Evolutionary conservation across 1,140 invertebrate genomes (phyloP).

Genomic region (Harlomillsia oculata): DNA sequence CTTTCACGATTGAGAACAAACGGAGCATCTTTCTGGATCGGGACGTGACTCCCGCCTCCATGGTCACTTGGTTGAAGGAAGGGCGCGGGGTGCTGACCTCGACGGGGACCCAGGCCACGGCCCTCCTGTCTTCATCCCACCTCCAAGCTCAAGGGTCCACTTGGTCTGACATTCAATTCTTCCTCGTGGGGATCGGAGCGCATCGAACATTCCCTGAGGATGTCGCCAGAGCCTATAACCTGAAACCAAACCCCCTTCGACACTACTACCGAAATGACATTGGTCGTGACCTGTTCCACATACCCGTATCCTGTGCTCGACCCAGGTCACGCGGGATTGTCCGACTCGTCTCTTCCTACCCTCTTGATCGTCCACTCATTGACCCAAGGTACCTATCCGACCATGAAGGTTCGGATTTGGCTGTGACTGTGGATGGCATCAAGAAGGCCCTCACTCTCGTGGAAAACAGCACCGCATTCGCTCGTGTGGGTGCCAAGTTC

Average conservation of each 20-base stretch:
- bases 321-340: conserved; percentile 5
- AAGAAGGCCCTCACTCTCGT: conserved; percentile 8
- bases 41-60: not conserved
- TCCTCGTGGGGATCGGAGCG: conserved; percentile 2
- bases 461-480: conserved; percentile 9
- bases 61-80: conserved; percentile 35
- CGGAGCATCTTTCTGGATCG: conserved; percentile 4
- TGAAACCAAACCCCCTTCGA: not conserved
- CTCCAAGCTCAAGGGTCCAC: conserved; percentile 7
- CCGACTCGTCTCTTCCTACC: not conserved
- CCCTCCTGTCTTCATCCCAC: conserved; percentile 1
- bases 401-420: not conserved
- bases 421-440: conserved; percentile 7
- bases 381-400: conserved; percentile 16
- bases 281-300: conserved; percentile 10
- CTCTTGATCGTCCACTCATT: not conserved
- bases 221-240: not conserved
- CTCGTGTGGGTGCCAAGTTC: not conserved
- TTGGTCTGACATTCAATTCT: conserved; percentile 24
- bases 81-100: conserved; percentile 19
- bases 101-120: conserved; percentile 14
- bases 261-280: conserved; percentile 6
- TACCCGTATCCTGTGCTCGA: conserved; percentile 1
- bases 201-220: conserved; percentile 1
- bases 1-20: not conserved